Percentiles rank a stretch among this genome's conserved stretches.
phyloP scores from a whole-genome alignment of 1,140 invertebrate species.

The Dendrolimus punctatus region DNA sequence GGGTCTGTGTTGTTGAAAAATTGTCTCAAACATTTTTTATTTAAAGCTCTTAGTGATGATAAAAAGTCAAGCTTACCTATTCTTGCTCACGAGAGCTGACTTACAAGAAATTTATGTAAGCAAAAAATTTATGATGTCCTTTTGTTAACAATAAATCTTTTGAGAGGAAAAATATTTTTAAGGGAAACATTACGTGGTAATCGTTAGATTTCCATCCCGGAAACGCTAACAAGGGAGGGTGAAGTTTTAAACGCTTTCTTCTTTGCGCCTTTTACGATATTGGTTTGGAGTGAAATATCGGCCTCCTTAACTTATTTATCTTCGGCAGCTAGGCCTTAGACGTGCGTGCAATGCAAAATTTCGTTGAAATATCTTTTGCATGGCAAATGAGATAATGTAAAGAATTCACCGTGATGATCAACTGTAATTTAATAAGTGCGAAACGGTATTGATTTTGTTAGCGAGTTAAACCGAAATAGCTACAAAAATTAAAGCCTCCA shows the following conservation, averaged over 20 bases:
- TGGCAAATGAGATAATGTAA: constrained; percentile 30
- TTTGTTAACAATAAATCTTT: constrained; percentile 11
- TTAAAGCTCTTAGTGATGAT: constrained; percentile 39
- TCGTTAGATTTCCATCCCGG: constrained; percentile 8
- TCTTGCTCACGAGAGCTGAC: constrained; percentile 21
- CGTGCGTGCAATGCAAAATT: constrained; percentile 38
- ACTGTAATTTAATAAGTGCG: constrained; percentile 16
- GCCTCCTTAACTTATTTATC: constrained; percentile 47
- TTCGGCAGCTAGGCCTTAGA: constrained; percentile 31
- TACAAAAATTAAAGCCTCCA: too few relatives aligned
- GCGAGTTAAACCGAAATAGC: too few relatives aligned
- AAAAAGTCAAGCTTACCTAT: constrained; percentile 34
- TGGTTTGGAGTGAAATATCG: constrained; percentile 51
- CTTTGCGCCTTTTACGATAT: constrained; percentile 36
- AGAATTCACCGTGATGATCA: constrained; percentile 15
- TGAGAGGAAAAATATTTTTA: constrained; percentile 2
- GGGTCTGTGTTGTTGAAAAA: constrained; percentile 49
- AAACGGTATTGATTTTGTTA: background rate
- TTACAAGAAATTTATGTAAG: constrained; percentile 21
- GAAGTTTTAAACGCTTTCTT: constrained; percentile 29
- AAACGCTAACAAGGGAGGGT: constrained; percentile 15
- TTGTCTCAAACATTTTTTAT: constrained; percentile 46
- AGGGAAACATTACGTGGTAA: background rate
- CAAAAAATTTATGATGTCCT: constrained; percentile 15
- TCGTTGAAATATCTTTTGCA: constrained; percentile 19